A percentile compares a stretch with the other conserved stretches of the same genome.
Conservation (phyloP, 1,140 invertebrate species). For the Trigoniulus corallinus region DNA sequence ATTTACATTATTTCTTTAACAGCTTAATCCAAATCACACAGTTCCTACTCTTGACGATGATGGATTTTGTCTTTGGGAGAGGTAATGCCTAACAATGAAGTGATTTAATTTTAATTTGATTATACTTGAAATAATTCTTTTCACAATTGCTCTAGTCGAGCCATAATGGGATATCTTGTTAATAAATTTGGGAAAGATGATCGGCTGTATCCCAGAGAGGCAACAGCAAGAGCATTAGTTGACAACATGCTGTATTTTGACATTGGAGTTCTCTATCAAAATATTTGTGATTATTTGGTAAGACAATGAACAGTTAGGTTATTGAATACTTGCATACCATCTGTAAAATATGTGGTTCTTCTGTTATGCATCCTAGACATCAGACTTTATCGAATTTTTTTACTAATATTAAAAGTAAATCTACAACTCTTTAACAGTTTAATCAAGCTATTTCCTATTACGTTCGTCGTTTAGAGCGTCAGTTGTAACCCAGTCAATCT, state of each 20-base stretch:
- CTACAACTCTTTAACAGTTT: too few species aligned
- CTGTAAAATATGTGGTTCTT: too few species aligned
- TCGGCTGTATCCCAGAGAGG: not conserved
- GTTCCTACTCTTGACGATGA: slow-evolving; percentile 15
- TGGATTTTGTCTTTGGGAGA: slow-evolving; percentile 10
- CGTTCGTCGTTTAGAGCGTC: too few species aligned
- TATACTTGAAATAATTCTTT: not conserved
- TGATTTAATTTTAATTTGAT: not conserved
- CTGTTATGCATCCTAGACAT: too few species aligned
- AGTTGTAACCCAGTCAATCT: too few species aligned
- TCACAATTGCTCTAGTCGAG: not conserved
- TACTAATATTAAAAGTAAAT: too few species aligned
- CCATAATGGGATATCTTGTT: not conserved
- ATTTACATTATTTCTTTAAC: too few species aligned
- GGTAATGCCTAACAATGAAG: not conserved
- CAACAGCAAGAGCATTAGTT: not conserved
- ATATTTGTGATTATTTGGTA: not conserved
- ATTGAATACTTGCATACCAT: too few species aligned
- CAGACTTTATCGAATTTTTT: too few species aligned
- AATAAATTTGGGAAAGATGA: not conserved
- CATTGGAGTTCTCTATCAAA: slow-evolving; percentile 37
- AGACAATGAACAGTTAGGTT: not conserved
- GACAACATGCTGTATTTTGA: slow-evolving; percentile 57
- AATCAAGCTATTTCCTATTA: too few species aligned
- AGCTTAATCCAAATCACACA: slow-evolving; percentile 13